phyloP scores from a whole-genome alignment of 1,140 invertebrate species.

The Oedothorax gibbosus region DNA sequence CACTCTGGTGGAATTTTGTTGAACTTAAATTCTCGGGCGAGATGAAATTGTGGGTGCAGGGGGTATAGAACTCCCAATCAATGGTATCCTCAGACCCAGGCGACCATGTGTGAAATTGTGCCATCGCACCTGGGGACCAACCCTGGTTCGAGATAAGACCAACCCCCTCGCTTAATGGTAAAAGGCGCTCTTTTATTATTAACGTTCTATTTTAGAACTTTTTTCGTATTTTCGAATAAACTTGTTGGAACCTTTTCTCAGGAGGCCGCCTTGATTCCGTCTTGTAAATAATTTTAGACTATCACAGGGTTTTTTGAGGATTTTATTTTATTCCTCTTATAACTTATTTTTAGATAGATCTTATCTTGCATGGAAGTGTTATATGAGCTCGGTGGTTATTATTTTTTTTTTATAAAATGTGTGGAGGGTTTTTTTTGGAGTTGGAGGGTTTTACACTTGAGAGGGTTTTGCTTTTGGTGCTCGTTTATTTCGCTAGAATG shows the following conservation, averaged over 20 bases:
- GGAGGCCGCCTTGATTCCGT: not conserved
- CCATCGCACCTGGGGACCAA: constrained; percentile 49
- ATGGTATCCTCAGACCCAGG: constrained; percentile 37
- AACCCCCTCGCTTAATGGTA: constrained; percentile 46
- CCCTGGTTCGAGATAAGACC: constrained; percentile 26
- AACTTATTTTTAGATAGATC: constrained; percentile 56
- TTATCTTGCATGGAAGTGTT: not conserved
- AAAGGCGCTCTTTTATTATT: constrained; percentile 58
- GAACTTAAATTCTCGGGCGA: constrained; percentile 46
- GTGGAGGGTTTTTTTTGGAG: not conserved
- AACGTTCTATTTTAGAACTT: constrained; percentile 22
- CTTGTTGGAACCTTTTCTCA: constrained; percentile 27
- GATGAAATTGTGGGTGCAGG: not conserved
- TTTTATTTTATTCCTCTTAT: not conserved
- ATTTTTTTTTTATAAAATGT: not conserved
- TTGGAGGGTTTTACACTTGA: not conserved
- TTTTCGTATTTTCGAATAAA: not conserved
- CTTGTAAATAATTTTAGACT: constrained; percentile 60
- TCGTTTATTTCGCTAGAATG: not conserved
- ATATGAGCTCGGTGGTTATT: not conserved
- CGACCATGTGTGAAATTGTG: constrained; percentile 61
- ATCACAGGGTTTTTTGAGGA: constrained; percentile 17
- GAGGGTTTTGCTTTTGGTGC: not conserved
- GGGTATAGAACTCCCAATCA: constrained; percentile 15
- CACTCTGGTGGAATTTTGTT: constrained; percentile 45